Percentiles rank a stretch among this genome's conserved stretches.
Evolutionary conservation across 1,140 invertebrate genomes (phyloP).

Genomic region (Rhynchophorus ferrugineus): DNA sequence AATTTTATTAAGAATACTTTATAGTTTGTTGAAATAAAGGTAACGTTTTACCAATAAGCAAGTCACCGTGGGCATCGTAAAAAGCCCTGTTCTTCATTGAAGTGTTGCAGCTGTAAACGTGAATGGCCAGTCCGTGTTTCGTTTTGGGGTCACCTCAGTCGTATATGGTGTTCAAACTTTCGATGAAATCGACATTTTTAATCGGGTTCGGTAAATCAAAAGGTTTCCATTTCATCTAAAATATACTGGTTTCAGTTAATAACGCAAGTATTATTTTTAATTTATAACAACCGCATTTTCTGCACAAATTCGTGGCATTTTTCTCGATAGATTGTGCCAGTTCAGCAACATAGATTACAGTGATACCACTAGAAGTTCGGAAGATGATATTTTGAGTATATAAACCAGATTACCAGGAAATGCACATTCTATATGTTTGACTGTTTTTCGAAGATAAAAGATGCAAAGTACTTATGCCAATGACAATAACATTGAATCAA

Average conservation of each 20-base stretch:
- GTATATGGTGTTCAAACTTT: constrained; percentile 85
- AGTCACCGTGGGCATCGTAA: constrained; percentile 95
- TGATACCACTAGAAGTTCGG: no score
- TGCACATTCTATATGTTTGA: no score
- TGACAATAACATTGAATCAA: no score
- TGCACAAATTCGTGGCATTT: no score
- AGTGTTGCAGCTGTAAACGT: constrained; percentile 82
- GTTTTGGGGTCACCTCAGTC: constrained; percentile 81
- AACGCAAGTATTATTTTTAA: no score
- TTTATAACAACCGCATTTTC: no score
- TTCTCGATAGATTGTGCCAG: no score
- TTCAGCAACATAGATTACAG: no score
- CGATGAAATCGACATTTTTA: constrained; percentile 72
- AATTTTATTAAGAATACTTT: not conserved
- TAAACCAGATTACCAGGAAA: no score
- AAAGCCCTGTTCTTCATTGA: constrained; percentile 83
- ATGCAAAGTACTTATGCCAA: no score
- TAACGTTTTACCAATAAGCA: constrained; percentile 73
- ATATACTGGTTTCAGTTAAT: constrained; percentile 21
- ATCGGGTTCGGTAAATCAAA: constrained; percentile 69
- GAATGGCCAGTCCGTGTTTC: constrained; percentile 79
- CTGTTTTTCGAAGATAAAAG: no score
- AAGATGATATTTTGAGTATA: no score
- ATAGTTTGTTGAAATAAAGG: constrained; percentile 1
- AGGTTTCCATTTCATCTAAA: constrained; percentile 82